Evolutionary conservation across 1,140 invertebrate genomes (phyloP).

Genomic region (Yoshiicerus persimilis): DNA sequence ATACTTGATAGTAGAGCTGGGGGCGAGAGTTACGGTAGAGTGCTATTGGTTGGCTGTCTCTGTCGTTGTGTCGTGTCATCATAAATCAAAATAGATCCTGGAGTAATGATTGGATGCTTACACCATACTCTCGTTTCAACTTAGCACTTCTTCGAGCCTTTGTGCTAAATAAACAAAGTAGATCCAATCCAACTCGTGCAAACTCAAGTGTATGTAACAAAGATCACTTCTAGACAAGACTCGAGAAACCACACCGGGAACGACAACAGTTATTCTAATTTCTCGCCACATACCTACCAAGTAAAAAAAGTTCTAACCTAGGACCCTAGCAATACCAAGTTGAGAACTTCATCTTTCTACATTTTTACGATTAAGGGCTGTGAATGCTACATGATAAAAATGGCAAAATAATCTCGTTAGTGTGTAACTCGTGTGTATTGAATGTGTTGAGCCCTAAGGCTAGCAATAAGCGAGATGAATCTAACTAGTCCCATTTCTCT

Average conservation of each 20-base stretch:
- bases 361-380: background rate
- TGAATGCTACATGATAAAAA: background rate
- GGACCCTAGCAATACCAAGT: too few relatives aligned
- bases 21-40: background rate
- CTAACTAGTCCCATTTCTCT: background rate
- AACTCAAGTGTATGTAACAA: background rate
- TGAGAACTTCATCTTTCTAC: background rate
- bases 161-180: background rate
- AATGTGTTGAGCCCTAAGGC: background rate
- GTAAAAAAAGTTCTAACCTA: too few relatives aligned
- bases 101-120: constrained; percentile 2
- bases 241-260: background rate
- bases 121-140: background rate
- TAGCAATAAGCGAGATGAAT: too few relatives aligned
- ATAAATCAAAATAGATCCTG: constrained; percentile 23
- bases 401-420: background rate
- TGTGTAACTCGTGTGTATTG: background rate
- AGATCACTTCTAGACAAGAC: background rate
- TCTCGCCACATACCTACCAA: background rate
- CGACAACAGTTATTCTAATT: background rate
- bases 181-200: background rate
- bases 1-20: background rate
- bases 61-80: constrained; percentile 14
- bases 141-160: background rate
- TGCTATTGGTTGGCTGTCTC: constrained; percentile 8